phyloP scores from a whole-genome alignment of 1,140 invertebrate species.

The Trichonephila inaurata region DNA sequence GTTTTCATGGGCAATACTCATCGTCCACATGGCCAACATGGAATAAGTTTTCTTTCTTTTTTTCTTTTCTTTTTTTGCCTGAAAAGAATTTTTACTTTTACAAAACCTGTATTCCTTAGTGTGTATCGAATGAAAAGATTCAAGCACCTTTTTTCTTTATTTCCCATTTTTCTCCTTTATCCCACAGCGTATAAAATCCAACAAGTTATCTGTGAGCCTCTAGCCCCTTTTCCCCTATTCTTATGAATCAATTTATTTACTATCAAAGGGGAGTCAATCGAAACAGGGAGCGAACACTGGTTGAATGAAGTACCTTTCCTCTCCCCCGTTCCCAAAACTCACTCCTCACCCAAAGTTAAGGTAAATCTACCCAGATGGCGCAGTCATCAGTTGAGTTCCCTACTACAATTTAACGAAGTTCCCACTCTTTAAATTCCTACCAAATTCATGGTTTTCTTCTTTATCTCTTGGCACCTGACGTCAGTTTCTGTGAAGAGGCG shows the following conservation, averaged over 20 bases:
- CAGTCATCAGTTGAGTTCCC: not conserved
- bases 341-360: constrained; percentile 10
- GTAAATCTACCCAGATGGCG: constrained; percentile 29
- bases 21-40: too few species aligned
- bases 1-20: too few species aligned
- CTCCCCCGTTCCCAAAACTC: not conserved
- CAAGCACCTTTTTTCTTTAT: not conserved
- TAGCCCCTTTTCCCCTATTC: not conserved
- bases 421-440: not conserved
- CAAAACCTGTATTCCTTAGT: too few species aligned
- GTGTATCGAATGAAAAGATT: not conserved
- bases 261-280: not conserved
- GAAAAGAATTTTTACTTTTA: too few species aligned
- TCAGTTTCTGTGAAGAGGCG: constrained; percentile 11
- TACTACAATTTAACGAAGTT: constrained; percentile 1
- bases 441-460: constrained; percentile 19
- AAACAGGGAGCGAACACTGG: not conserved
- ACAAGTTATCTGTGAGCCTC: too few species aligned
- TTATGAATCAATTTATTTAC: not conserved
- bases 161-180: not conserved
- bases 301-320: not conserved
- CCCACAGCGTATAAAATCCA: too few species aligned
- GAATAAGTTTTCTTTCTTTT: too few species aligned
- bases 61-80: too few species aligned
- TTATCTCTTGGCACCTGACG: constrained; percentile 18